Evolutionary conservation across 1,140 invertebrate species (phyloP), one percentile per base, ranked within the genome.

Genomic region (Solen grandis): DNA sequence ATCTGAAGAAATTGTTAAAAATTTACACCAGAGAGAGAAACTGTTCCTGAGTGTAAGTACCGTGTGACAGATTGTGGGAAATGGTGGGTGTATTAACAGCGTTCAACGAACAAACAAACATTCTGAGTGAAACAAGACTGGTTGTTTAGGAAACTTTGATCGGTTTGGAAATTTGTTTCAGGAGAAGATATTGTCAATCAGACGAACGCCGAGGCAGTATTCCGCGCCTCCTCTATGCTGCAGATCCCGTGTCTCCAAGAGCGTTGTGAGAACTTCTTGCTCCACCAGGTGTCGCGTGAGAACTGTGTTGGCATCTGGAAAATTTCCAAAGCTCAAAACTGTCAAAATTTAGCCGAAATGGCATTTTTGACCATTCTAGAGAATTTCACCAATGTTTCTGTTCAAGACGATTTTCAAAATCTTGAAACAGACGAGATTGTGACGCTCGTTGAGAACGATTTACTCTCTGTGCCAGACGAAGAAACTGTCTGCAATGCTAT

Each of bases 241-340:
- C 89, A 90, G 80, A 87, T 90, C 31, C 84, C 87, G 19, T 88
- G 86, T 60, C 81, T 90, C 4, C 88, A 89, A 74, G 80, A 83
- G 54, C 82, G 88, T 10, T 89, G 89, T 72, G 89, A 88, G 65
- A 86, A 88, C 31, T 90, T 88, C 60, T 74, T 90, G 0, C 81
- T 87, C 3, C 84, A 82, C 36, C 87, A 86, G 57, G 81, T 89
- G 27, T 84, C 86, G 0, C 70, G 81, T 27, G 82, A 83, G 29
- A 90, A 90, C 70, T 89, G 87, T 63, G 81, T 90, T 33, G 81
- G 83, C 1, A 82, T 88, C n/a, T 90, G 88, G 88, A 85, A 87
- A 22, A 84, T 89, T 50, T 88, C 89, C 0, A 81, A 84, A 62
- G 84, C 84, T 31, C 89, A 89, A 35, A 85, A 87, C 41, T 87